Conservation (phyloP, 2,888 invertebrate species). For the Ethmia dodecea region DNA sequence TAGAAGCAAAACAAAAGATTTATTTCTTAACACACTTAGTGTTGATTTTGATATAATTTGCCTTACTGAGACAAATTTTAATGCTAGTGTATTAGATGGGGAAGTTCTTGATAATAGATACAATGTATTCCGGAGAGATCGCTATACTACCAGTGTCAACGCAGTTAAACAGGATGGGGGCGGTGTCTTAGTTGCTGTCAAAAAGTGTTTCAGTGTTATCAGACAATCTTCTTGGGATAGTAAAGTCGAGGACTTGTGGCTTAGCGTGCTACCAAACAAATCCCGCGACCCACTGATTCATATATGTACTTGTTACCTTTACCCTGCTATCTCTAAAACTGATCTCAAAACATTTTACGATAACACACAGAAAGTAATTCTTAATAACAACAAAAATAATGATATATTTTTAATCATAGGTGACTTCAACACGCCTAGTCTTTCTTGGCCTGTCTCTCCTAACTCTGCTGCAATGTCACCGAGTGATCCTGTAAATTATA, state of each 20-base stretch:
- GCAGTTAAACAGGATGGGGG: slow-evolving; percentile 10
- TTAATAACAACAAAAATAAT: neutral
- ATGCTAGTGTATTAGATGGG: slow-evolving; percentile 5
- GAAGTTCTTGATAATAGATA: slow-evolving; percentile 5
- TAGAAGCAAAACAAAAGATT: slow-evolving; percentile 3
- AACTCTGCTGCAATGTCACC: neutral
- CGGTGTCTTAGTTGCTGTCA: slow-evolving; percentile 15
- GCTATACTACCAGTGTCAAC: neutral
- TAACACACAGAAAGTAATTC: slow-evolving; percentile 1
- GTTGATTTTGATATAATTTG: slow-evolving; percentile 8
- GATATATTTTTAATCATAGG: neutral
- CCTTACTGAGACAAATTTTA: slow-evolving; percentile 7
- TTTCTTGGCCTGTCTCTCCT: too few relatives aligned
- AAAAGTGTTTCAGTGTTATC: slow-evolving; percentile 10
- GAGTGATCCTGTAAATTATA: neutral
- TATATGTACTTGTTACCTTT: slow-evolving; percentile 17
- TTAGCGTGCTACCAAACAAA: slow-evolving; percentile 6
- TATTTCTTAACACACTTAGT: slow-evolving; percentile 3
- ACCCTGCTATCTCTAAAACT: slow-evolving; percentile 4
- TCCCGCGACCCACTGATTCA: neutral
- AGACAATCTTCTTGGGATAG: slow-evolving; percentile 14
- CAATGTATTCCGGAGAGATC: slow-evolving; percentile 3
- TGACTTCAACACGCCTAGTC: slow-evolving; percentile 4
- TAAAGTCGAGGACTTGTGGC: slow-evolving; percentile 18
- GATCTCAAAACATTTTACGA: neutral